Conservation (phyloP, 1,140 invertebrate species). For the Drosophila aff. region DNA sequence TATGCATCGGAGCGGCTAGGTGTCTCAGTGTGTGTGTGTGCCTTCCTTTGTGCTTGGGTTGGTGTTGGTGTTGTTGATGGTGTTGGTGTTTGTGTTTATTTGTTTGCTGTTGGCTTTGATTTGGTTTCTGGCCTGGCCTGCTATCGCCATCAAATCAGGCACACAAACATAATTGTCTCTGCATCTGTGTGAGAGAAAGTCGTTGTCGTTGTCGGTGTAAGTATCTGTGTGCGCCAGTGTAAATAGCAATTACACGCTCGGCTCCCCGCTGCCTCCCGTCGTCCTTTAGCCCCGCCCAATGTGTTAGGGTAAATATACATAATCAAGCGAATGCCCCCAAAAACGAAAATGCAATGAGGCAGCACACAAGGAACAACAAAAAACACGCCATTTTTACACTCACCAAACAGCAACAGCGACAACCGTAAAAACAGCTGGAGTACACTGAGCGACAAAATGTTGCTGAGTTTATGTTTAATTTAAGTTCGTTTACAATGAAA, state of each 20-base stretch:
- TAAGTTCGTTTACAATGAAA: background rate
- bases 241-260: slow-evolving; percentile 72
- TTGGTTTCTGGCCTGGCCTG: slow-evolving; percentile 66
- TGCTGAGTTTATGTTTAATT: too few species aligned
- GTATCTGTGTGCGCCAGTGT: slow-evolving; percentile 42
- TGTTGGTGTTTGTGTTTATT: slow-evolving; percentile 56
- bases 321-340: slow-evolving; percentile 53
- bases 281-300: background rate
- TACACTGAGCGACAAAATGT: background rate
- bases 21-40: background rate
- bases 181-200: slow-evolving; percentile 9
- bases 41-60: slow-evolving; percentile 42
- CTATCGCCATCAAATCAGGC: slow-evolving; percentile 75
- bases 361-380: slow-evolving; percentile 27
- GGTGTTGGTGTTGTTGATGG: background rate
- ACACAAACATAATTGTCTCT: slow-evolving; percentile 45
- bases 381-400: slow-evolving; percentile 28
- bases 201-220: slow-evolving; percentile 5
- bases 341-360: slow-evolving; percentile 57
- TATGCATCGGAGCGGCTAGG: slow-evolving; percentile 1
- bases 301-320: slow-evolving; percentile 50
- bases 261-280: slow-evolving; percentile 1
- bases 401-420: slow-evolving; percentile 6
- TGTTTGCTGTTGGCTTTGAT: slow-evolving; percentile 67
- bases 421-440: slow-evolving; percentile 18